Evolutionary conservation across 92 coral and sea anemone genomes (phyloP).

Genomic region (Palythoa grandiflora): DNA sequence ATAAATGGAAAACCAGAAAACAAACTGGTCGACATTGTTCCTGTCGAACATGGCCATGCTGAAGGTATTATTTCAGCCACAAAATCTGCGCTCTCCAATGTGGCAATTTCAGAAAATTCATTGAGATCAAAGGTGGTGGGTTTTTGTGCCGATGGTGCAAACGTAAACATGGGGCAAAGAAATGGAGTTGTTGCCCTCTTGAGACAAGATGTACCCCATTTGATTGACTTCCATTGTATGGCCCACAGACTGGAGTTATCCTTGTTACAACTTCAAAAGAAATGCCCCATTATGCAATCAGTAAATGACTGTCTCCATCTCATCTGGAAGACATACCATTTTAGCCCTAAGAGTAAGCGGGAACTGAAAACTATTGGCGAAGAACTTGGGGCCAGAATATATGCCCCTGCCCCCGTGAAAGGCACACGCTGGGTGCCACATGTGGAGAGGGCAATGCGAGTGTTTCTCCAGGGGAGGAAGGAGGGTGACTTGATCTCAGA

Average conservation of each 20-base stretch:
- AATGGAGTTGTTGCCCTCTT: conserved; percentile 44
- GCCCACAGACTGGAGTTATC: conserved; percentile 44
- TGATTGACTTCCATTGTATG: conserved; percentile 39
- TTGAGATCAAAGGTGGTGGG: conserved; percentile 32
- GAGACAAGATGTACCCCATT: conserved; percentile 14
- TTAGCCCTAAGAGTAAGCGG: conserved; percentile 43
- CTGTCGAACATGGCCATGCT: conserved; percentile 6
- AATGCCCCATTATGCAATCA: conserved; percentile 7
- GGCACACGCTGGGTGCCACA: conserved; percentile 58
- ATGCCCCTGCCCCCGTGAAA: conserved; percentile 39
- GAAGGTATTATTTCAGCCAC: neutral
- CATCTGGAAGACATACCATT: conserved; percentile 54
- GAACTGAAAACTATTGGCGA: conserved; percentile 35
- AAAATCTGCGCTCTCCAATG: neutral
- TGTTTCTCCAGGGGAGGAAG: conserved; percentile 44
- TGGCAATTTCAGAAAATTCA: neutral
- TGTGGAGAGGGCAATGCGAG: conserved; percentile 52
- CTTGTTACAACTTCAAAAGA: conserved; percentile 28
- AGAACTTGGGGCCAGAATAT: conserved; percentile 45
- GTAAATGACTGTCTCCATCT: conserved; percentile 43
- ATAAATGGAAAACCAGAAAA: conserved; percentile 8
- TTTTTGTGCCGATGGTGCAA: conserved; percentile 45
- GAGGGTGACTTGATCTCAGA: conserved; percentile 32
- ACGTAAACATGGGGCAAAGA: conserved; percentile 38
- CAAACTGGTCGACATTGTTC: neutral